Evolutionary conservation across 2,113 vertebrate species (phyloP).

Genomic region (Cochlearius cochlearius): DNA sequence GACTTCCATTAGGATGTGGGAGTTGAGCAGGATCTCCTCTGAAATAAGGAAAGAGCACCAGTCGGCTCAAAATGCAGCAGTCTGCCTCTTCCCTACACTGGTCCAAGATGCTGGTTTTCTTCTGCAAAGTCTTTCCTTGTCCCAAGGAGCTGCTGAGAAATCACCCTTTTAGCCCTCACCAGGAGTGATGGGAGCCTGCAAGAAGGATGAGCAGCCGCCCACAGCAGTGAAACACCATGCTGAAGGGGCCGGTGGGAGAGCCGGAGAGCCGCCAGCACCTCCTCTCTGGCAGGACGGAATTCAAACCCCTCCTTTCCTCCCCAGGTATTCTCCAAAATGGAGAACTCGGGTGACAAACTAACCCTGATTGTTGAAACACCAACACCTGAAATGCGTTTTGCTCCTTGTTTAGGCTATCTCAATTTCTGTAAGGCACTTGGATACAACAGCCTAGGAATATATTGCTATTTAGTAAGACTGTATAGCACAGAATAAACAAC

Average conservation of each 20-base stretch:
- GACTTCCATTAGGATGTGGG: background rate
- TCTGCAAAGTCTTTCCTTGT: background rate
- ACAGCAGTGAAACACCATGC: background rate
- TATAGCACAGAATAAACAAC: background rate
- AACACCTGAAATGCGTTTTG: background rate
- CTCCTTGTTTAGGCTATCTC: background rate
- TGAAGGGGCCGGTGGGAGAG: background rate
- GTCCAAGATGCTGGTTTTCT: background rate
- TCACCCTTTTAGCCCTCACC: background rate
- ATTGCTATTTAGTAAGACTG: background rate
- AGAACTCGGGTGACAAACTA: background rate
- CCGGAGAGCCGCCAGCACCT: background rate
- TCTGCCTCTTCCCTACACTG: background rate
- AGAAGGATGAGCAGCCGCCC: rapidly evolving
- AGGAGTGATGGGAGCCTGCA: background rate
- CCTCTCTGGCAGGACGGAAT: background rate
- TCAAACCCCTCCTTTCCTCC: background rate
- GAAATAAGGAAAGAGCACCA: background rate
- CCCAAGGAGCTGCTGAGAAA: background rate
- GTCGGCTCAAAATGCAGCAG: background rate
- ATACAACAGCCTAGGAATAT: background rate
- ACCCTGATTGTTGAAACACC: background rate
- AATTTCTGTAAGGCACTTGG: background rate
- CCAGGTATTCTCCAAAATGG: background rate
- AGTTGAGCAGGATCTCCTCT: background rate